Conservation (phyloP, 2,888 invertebrate species). For the Tetanocera ferruginea region DNA sequence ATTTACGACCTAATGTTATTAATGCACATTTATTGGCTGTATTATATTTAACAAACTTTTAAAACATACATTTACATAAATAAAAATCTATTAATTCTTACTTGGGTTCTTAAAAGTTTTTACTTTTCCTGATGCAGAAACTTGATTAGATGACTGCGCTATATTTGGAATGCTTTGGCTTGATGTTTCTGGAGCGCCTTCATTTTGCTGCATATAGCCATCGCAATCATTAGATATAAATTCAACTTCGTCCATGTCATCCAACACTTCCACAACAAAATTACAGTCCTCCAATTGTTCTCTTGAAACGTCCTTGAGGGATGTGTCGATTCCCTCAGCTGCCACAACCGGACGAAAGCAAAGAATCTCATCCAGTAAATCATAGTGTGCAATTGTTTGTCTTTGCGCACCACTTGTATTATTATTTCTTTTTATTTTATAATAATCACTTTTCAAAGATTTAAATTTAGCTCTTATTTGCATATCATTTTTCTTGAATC, state of each 20-base stretch:
- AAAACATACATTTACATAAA: background rate
- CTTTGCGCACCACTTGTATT: background rate
- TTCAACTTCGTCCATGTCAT: background rate
- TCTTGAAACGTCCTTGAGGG: no score
- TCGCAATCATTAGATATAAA: background rate
- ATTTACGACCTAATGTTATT: background rate
- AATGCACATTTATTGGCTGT: no score
- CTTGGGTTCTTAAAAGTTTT: background rate
- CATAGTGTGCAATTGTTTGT: background rate
- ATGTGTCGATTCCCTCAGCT: background rate
- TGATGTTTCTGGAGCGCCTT: background rate
- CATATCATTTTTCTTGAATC: background rate
- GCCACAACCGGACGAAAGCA: background rate
- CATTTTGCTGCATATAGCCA: no score
- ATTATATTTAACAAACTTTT: background rate
- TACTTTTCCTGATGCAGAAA: background rate
- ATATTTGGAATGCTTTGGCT: background rate
- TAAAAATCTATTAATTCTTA: background rate
- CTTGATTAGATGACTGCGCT: background rate
- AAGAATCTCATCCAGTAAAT: background rate
- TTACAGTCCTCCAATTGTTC: background rate
- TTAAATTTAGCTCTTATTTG: background rate
- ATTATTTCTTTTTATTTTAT: background rate
- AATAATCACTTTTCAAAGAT: background rate
- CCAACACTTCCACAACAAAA: background rate